Percentiles rank a stretch among this genome's conserved stretches.
Evolutionary conservation across 2,797 vertebrate species (phyloP).

Genomic region (Sciurus carolinensis): DNA sequence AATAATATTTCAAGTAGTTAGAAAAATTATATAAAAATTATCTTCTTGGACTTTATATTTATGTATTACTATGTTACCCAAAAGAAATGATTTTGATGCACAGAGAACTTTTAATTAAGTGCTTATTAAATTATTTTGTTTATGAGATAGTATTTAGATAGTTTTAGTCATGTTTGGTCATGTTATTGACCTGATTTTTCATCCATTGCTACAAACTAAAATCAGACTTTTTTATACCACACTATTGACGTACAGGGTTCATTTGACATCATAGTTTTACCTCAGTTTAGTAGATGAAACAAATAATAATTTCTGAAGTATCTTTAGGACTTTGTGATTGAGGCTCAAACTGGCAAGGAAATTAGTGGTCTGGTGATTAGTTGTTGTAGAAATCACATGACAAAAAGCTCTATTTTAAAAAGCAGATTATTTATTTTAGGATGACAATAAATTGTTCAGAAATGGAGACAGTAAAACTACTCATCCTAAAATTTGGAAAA

Average conservation of each 20-base stretch:
- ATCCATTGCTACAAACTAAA: constrained; percentile 44
- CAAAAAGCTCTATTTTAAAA: constrained; percentile 45
- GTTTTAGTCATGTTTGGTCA: constrained; percentile 42
- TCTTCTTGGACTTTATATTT: constrained; percentile 7
- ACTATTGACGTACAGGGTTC: not conserved
- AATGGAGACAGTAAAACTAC: constrained; percentile 16
- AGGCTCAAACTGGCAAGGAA: constrained; percentile 14
- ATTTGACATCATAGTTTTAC: constrained; percentile 5
- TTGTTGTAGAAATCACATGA: constrained; percentile 52
- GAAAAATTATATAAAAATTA: constrained; percentile 53
- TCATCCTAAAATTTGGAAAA: constrained; percentile 54
- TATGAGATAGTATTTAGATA: constrained; percentile 44
- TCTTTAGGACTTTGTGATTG: constrained; percentile 35
- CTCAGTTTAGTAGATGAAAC: constrained; percentile 9
- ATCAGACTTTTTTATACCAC: not conserved
- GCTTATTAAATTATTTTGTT: constrained; percentile 55
- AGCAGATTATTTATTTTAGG: constrained; percentile 49
- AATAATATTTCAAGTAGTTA: constrained; percentile 41
- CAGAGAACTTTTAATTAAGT: constrained; percentile 33
- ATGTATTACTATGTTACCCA: not conserved
- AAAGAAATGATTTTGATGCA: constrained; percentile 35
- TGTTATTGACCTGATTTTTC: constrained; percentile 48
- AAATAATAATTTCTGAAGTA: constrained; percentile 52
- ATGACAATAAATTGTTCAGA: constrained; percentile 55
- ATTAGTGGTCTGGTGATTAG: not conserved